phyloP scores from a whole-genome alignment of 2,113 vertebrate genomes.

The Sula dactylatra region DNA sequence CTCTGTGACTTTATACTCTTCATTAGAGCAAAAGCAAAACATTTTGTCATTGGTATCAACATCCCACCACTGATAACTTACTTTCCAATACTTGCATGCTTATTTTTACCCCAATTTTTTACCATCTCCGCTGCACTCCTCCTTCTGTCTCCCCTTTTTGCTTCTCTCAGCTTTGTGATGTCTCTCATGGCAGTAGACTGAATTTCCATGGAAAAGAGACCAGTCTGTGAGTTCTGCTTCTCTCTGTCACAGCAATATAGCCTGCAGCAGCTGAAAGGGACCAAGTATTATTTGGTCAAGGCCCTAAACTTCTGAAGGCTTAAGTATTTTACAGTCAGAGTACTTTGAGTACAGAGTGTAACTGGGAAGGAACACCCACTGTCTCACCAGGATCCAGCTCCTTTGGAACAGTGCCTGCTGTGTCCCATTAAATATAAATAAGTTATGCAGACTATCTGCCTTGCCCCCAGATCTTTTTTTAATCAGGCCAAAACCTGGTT shows the following conservation, averaged over 20 bases:
- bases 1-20: not conserved
- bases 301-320: not conserved
- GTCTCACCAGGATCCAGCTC: not conserved
- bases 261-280: fast-evolving
- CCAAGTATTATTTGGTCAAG: not conserved
- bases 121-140: not conserved
- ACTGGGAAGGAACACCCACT: not conserved
- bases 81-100: not conserved
- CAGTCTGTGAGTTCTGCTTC: not conserved
- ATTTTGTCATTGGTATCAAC: not conserved
- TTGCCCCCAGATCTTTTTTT: not conserved
- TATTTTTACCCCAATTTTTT: not conserved
- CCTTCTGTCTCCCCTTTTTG: not conserved
- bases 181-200: not conserved
- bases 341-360: not conserved
- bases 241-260: not conserved
- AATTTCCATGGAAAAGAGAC: not conserved
- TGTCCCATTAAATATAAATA: not conserved
- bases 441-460: not conserved
- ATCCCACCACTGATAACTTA: not conserved
- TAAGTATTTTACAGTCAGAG: not conserved
- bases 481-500: not conserved
- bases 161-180: not conserved
- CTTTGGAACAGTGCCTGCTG: not conserved
- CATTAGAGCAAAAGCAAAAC: not conserved